phyloP scores from a whole-genome alignment of 1,140 invertebrate species.

The Calosoma granatense region DNA sequence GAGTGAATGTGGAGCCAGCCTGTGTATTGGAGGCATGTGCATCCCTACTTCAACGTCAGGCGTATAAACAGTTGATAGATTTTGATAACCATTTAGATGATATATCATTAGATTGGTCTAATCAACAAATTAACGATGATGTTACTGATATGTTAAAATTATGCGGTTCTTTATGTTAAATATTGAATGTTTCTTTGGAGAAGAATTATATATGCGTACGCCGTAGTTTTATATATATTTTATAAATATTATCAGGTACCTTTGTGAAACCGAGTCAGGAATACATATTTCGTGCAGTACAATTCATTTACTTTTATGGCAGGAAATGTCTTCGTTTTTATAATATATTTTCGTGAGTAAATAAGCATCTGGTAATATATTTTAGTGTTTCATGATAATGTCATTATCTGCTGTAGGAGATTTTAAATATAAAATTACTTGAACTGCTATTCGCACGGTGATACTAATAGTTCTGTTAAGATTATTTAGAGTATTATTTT shows the following conservation, averaged over 20 bases:
- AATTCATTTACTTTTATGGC: not conserved
- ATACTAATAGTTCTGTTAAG: too few relatives aligned
- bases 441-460: too few relatives aligned
- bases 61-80: slow-evolving; percentile 64
- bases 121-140: slow-evolving; percentile 50
- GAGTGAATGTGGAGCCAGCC: slow-evolving; percentile 30
- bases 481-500: too few relatives aligned
- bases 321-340: not conserved
- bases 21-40: slow-evolving; percentile 52
- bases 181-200: not conserved
- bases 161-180: slow-evolving; percentile 2
- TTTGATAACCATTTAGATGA: slow-evolving; percentile 90
- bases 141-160: slow-evolving; percentile 35
- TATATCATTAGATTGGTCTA: slow-evolving; percentile 70
- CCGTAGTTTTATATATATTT: too few relatives aligned
- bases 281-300: too few relatives aligned
- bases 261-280: too few relatives aligned
- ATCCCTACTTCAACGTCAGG: slow-evolving; percentile 52
- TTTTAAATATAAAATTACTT: too few relatives aligned
- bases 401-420: too few relatives aligned
- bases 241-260: too few relatives aligned
- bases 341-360: too few relatives aligned
- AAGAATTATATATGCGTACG: not conserved
- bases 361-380: too few relatives aligned
- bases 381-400: too few relatives aligned